phyloP scores from a whole-genome alignment of 2,113 vertebrate genomes.

The Egretta garzetta region DNA sequence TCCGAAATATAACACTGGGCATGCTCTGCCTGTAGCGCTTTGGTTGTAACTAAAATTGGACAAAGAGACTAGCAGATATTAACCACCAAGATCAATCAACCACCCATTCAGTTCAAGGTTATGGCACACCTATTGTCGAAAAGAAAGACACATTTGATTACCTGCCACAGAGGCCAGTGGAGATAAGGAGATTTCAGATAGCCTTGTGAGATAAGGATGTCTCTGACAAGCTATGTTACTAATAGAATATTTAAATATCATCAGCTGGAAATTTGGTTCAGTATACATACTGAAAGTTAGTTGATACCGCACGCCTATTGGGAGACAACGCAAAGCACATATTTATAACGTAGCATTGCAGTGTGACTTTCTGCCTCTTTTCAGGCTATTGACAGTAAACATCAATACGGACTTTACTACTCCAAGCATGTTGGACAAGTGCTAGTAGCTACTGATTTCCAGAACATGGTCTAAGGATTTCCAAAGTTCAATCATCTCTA shows the following conservation, averaged over 20 bases:
- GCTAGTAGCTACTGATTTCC: background rate
- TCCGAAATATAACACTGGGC: background rate
- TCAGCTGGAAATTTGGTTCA: background rate
- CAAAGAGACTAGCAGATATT: background rate
- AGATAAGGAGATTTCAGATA: background rate
- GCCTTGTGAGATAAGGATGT: background rate
- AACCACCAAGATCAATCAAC: background rate
- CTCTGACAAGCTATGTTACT: background rate
- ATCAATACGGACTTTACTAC: background rate
- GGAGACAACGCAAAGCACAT: background rate
- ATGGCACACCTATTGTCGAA: background rate
- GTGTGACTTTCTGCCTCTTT: background rate
- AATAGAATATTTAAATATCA: background rate
- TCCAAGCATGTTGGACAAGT: background rate
- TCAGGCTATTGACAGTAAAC: background rate
- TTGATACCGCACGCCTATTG: background rate
- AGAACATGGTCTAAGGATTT: background rate
- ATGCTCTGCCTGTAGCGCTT: background rate
- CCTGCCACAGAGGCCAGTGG: background rate
- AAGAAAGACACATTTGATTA: background rate
- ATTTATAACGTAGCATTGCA: background rate
- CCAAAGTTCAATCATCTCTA: background rate
- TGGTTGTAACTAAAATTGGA: background rate
- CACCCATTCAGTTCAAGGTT: background rate
- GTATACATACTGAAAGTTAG: background rate